Evolutionary conservation across 2,888 invertebrate species (phyloP), one percentile per base, ranked within the genome.

Genomic region (Dryocosmus kuriphilus): DNA sequence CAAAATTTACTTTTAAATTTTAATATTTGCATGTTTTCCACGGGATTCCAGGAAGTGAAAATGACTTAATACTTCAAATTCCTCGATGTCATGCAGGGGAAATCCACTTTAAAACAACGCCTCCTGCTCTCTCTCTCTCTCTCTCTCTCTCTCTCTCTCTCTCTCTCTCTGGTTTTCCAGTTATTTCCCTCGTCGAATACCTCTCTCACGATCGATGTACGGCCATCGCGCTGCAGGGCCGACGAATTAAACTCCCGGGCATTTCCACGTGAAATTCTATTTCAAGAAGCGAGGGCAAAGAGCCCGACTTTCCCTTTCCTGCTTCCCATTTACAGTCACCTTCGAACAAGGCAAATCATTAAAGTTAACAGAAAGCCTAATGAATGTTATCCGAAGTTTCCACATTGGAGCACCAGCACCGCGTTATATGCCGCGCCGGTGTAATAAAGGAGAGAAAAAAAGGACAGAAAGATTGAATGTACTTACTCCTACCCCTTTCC

Each of bases 251-350:
- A 86, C 84, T 86, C 85, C 81, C 79, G 80, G 78, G 81, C 81
- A 79, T 41, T 82, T 77, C 82, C 83, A 81, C 82, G 80, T 82
- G 80, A 84, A 86, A 86, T 86, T 85, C 85, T 82, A 85, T 85
- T 85, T 83, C 83, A 86, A 86, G 84, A 85, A 80, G 81, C 78
- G 75, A 77, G 65, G 77, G 71, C 76, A 46, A 67, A 67, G 41
- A 65, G 9, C 11, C n/a, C 30, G n/a, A 46, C 41, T 1, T 16
- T 16, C 16, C 16, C 41, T 1, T 16, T n/a, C n/a, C 38, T 65
- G 41, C n/a, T 65, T 65, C 46, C 2, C 30, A n/a, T 32, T 71
- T 55, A 22, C 30, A 55, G 51, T 71, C 51, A 71, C 71, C 51
- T 27, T 32, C 32, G 32, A 71, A 55, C 51, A 71, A 71, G 71